Percentiles rank a stretch among this genome's conserved stretches.
These are phyloP conservation scores for Clamator glandarius DNA, from an alignment of 2,797 vertebrate genomes.

Conservation along the genomic window DNA sequence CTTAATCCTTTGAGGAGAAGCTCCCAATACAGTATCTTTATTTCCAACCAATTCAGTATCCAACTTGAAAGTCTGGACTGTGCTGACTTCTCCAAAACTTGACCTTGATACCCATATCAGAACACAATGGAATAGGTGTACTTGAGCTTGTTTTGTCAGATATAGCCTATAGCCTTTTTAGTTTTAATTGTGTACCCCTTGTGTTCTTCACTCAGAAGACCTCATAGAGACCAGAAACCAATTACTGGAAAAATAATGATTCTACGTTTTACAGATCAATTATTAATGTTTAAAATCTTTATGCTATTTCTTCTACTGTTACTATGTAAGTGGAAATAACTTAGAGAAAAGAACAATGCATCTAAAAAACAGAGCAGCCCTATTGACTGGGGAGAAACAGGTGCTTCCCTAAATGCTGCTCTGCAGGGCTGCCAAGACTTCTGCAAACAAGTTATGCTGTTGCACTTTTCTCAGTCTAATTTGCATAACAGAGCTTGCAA, in stretches of 20 bases:
- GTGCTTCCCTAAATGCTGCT: neutral
- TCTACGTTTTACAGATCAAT: neutral
- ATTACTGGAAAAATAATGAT: neutral
- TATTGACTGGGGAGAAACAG: neutral
- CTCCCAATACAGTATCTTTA: neutral
- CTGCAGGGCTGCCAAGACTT: conserved; percentile 33
- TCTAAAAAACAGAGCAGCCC: neutral
- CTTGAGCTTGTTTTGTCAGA: neutral
- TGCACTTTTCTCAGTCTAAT: neutral
- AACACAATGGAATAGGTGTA: neutral
- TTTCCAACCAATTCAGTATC: neutral
- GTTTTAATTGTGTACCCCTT: neutral
- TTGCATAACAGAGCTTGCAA: neutral
- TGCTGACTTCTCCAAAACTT: neutral
- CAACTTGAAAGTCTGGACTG: neutral
- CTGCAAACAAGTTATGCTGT: conserved; percentile 3
- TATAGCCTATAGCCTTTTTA: neutral
- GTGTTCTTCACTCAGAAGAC: neutral
- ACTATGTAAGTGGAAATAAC: too few species aligned
- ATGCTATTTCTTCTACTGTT: neutral
- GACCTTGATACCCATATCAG: neutral
- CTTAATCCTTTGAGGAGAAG: neutral
- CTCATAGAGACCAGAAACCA: neutral
- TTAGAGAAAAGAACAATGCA: neutral
- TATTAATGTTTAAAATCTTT: neutral